Evolutionary conservation across 2,113 vertebrate species (phyloP).

Genomic region (Coreoperca whiteheadi): DNA sequence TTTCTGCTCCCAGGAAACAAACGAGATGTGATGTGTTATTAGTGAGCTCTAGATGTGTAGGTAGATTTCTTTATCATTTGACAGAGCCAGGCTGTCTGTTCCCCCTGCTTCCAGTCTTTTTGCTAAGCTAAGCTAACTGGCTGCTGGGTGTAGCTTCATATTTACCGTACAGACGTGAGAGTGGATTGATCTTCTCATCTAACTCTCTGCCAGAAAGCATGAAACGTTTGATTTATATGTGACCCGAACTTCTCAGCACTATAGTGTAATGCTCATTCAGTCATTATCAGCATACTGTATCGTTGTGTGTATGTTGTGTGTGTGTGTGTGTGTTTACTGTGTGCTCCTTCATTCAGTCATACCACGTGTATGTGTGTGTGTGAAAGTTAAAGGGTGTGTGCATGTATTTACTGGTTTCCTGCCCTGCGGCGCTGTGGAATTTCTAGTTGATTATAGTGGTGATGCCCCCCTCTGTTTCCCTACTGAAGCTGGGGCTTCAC

Average conservation of each 20-base stretch:
- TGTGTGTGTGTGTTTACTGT: constrained; percentile 2
- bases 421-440: constrained; percentile 60
- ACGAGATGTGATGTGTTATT: not conserved
- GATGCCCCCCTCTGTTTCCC: constrained; percentile 53
- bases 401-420: constrained; percentile 58
- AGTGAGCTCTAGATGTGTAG: too few relatives aligned
- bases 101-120: not conserved
- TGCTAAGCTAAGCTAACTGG: not conserved
- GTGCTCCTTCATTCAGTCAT: constrained; percentile 6
- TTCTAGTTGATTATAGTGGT: constrained; percentile 59
- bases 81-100: too few relatives aligned
- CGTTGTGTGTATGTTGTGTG: not conserved
- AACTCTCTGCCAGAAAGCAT: too few relatives aligned
- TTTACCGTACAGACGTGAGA: not conserved
- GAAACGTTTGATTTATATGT: not conserved
- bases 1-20: not conserved
- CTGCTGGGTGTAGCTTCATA: constrained; percentile 1
- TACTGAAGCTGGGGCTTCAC: constrained; percentile 65
- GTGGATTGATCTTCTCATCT: too few relatives aligned
- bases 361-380: not conserved
- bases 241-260: not conserved
- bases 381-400: constrained; percentile 6
- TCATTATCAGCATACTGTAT: not conserved
- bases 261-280: not conserved
- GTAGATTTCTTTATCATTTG: too few relatives aligned